Conservation (phyloP, 2,888 invertebrate species). For the Petrolisthes manimaculis region DNA sequence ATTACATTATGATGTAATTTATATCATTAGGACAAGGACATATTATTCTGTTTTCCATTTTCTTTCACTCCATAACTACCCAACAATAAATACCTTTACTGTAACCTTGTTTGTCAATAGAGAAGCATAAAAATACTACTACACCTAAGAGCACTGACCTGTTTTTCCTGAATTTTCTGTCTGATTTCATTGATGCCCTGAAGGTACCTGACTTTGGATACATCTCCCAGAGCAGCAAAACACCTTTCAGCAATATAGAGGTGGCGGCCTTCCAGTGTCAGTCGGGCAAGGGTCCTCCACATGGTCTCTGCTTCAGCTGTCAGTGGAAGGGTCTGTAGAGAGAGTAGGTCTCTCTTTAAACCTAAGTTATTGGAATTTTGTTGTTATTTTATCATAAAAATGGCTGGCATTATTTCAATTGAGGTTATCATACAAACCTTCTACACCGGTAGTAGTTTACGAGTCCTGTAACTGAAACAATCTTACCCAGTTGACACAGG, state of each 20-base stretch:
- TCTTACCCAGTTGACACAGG: not conserved
- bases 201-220: conserved; percentile 84
- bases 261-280: conserved; percentile 81
- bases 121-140: not conserved
- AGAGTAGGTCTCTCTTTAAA: no score
- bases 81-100: not conserved
- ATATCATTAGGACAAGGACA: no score
- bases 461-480: no score
- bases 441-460: no score
- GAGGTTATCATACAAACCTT: no score
- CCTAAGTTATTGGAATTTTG: no score
- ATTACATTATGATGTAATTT: no score
- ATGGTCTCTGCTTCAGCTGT: conserved; percentile 80
- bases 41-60: no score
- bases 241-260: conserved; percentile 84
- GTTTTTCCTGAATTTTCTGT: conserved; percentile 54
- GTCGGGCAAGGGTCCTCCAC: conserved; percentile 94
- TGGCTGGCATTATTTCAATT: no score
- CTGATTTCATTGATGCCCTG: conserved; percentile 75
- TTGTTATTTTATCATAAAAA: no score
- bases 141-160: conserved; percentile 24
- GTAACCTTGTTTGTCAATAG: not conserved
- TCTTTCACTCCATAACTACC: not conserved
- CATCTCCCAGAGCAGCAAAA: conserved; percentile 90
- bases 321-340: conserved; percentile 69